phyloP scores from a whole-genome alignment of 1,140 invertebrate genomes.

The Drosophila pandora region DNA sequence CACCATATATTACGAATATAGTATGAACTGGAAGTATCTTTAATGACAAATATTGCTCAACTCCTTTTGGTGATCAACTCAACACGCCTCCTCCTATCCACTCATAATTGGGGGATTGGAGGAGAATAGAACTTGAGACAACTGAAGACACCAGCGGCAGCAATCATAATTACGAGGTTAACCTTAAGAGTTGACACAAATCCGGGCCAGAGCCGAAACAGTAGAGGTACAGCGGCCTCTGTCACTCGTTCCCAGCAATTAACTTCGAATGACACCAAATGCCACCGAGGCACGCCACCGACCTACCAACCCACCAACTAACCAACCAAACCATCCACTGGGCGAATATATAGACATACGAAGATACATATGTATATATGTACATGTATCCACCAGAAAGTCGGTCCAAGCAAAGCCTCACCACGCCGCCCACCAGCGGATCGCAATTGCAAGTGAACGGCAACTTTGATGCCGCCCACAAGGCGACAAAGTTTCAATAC shows the following conservation, averaged over 20 bases:
- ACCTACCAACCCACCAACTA: slow-evolving; percentile 17
- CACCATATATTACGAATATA: no score
- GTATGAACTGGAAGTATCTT: neutral
- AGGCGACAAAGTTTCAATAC: slow-evolving; percentile 47
- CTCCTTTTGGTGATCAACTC: slow-evolving; percentile 21
- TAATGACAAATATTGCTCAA: neutral
- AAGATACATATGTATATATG: neutral
- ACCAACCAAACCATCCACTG: slow-evolving; percentile 5
- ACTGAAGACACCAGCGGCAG: slow-evolving; percentile 53
- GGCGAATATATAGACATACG: neutral
- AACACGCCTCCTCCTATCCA: slow-evolving; percentile 8
- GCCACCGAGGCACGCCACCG: slow-evolving; percentile 75
- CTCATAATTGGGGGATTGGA: slow-evolving; percentile 6
- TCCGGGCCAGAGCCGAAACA: slow-evolving; percentile 52
- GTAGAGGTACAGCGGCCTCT: slow-evolving; percentile 44
- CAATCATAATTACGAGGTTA: slow-evolving; percentile 80
- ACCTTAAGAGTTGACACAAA: slow-evolving; percentile 82
- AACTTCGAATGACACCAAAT: slow-evolving; percentile 82
- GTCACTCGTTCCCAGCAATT: slow-evolving; percentile 77
- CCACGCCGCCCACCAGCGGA: slow-evolving; percentile 63
- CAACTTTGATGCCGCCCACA: slow-evolving; percentile 79
- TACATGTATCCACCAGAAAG: slow-evolving; percentile 15
- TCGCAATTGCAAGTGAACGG: slow-evolving; percentile 76
- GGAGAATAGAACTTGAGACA: slow-evolving; percentile 47
- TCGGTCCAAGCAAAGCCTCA: slow-evolving; percentile 26